phyloP scores from a whole-genome alignment of 1,140 invertebrate species.

The Polyergus mexicanus region DNA sequence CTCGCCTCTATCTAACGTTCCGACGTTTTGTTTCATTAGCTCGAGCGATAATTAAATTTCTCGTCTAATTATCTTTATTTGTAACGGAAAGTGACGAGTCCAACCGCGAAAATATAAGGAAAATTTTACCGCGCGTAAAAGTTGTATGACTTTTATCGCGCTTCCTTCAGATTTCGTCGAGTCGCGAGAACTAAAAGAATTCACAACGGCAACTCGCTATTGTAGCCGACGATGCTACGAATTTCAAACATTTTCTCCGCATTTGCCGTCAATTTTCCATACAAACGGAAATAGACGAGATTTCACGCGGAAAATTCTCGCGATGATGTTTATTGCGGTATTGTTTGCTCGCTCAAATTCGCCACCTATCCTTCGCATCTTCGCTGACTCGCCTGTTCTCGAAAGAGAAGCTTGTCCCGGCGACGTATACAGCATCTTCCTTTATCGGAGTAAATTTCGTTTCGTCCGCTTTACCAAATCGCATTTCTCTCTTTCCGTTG shows the following conservation, averaged over 20 bases:
- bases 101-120: no score
- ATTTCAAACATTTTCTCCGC: conserved; percentile 40
- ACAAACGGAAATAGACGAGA: conserved; percentile 40
- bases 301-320: conserved; percentile 23
- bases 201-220: conserved; percentile 15
- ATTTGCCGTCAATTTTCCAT: conserved; percentile 27
- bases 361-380: neutral
- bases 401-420: conserved; percentile 33
- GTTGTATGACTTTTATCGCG: neutral
- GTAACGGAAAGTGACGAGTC: neutral
- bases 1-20: neutral
- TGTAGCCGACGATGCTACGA: neutral
- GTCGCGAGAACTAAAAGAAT: neutral
- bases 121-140: conserved; percentile 3
- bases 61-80: neutral
- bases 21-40: neutral
- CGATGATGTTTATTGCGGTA: conserved; percentile 48
- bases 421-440: neutral
- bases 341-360: conserved; percentile 39
- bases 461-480: conserved; percentile 33
- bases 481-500: conserved; percentile 9
- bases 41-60: neutral
- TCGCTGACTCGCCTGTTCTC: conserved; percentile 17
- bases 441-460: conserved; percentile 33
- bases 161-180: conserved; percentile 13